Evolutionary conservation across 2,113 vertebrate species (phyloP), one percentile per base, ranked within the genome.

Genomic region (Macquaria ambigua): DNA sequence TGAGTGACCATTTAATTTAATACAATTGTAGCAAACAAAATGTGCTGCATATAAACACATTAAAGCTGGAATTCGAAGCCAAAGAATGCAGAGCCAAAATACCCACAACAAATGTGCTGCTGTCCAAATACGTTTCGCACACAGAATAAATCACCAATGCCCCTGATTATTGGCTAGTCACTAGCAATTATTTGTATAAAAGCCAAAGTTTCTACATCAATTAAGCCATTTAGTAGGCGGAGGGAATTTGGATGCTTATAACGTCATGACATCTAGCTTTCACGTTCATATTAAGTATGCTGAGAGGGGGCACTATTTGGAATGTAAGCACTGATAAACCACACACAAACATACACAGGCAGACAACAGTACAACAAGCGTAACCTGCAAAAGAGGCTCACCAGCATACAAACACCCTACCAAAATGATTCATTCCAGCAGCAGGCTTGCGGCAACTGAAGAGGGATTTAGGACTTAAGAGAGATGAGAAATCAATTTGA

Each of bases 401-500:
- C 70, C 62, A 67, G 70, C 73, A 77, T 77, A 76, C 78, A 79
- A 86, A 84, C 64, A 73, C 15, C 3, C 81, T 68, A 84, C 86
- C 77, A 91, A 83, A 85, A 84, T 81, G 84, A 93, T 90, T 93
- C 87, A 92, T 81, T 93, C 87, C 67, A 90, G 88, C 87, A 87
- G 88, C 59, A 39, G 78, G 78, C 84, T 88, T 70, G 72, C 20
- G 5, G 77, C 89, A 85, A 87, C 80, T 90, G 77, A 91, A 78
- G 83, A 64, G 79, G 91, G 92, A 93, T 93, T 93, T 89, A 84
- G 74, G 91, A 92, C 84, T 94, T 93, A 90, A 84, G 79, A 90
- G 84, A 91, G 89, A 94, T 89, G 88, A 89, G 78, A 91, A 95
- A 95, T 95, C 90, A 93, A 95, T 95, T 93, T 90, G 84, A 84